Percentiles rank a stretch among this genome's conserved stretches.
phyloP scores from a whole-genome alignment of 2,797 vertebrate species.

The Premnoplex brunnescens region DNA sequence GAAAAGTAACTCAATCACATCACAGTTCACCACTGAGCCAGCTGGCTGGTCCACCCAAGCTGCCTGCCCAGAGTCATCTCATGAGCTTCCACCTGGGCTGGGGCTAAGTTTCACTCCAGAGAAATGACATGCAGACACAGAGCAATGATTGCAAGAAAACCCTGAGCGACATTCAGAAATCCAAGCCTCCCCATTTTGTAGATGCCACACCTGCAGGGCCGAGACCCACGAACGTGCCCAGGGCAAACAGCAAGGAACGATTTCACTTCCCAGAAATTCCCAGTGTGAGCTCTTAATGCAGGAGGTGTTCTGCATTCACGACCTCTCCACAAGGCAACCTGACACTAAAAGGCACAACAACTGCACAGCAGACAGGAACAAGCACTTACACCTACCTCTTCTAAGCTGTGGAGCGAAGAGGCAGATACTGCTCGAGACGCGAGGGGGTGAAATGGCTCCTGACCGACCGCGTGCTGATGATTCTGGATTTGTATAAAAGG shows the following conservation, averaged over 20 bases:
- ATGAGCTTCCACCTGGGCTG: background rate
- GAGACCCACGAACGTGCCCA: fast-evolving
- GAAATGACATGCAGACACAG: background rate
- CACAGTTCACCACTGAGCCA: background rate
- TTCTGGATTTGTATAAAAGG: constrained; percentile 94
- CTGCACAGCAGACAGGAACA: background rate
- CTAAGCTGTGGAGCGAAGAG: constrained; percentile 93
- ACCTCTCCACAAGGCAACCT: background rate
- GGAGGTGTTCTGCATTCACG: background rate
- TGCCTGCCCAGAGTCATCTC: background rate
- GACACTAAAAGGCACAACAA: background rate
- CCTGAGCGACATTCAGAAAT: background rate
- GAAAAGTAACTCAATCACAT: background rate
- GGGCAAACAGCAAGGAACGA: background rate
- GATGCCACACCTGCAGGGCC: background rate
- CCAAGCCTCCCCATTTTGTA: background rate
- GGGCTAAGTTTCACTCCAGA: background rate
- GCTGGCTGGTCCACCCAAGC: background rate
- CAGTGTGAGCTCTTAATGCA: fast-evolving
- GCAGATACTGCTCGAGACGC: constrained; percentile 89
- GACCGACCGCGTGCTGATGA: constrained; percentile 86
- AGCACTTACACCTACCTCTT: constrained; percentile 90
- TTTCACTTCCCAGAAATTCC: background rate
- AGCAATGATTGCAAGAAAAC: background rate
- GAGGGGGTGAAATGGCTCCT: constrained; percentile 89